These are phyloP conservation scores for Cataglyphis hispanica DNA, from an alignment of 1,140 invertebrate species.

Conservation along the genomic window DNA sequence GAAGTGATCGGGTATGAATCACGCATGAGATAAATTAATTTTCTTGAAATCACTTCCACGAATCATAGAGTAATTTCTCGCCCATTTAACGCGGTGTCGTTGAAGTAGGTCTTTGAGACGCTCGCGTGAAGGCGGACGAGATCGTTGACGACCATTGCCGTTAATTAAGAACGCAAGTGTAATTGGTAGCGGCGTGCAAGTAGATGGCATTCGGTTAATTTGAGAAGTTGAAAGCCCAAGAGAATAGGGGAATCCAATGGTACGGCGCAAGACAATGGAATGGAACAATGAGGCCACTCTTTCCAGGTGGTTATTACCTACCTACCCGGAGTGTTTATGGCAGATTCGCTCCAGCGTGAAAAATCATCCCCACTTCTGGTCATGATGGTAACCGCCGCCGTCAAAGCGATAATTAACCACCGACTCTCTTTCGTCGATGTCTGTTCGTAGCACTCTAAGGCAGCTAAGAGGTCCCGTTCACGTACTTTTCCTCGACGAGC, in stretches of 20 bases:
- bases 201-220: slow-evolving; percentile 57
- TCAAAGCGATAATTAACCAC: slow-evolving; percentile 68
- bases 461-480: slow-evolving; percentile 14
- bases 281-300: slow-evolving; percentile 66
- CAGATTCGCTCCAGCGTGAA: slow-evolving; percentile 73
- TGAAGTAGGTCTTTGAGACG: slow-evolving; percentile 34
- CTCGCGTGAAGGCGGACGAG: slow-evolving; percentile 24
- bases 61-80: slow-evolving; percentile 37
- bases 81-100: slow-evolving; percentile 24
- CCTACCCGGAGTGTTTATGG: slow-evolving; percentile 72
- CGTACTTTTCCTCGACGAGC: slow-evolving; percentile 58
- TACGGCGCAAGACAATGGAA: slow-evolving; percentile 64
- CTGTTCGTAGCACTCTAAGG: slow-evolving; percentile 41
- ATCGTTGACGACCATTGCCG: slow-evolving; percentile 61
- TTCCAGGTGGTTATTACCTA: slow-evolving; percentile 61
- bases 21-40: slow-evolving; percentile 14
- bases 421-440: slow-evolving; percentile 39
- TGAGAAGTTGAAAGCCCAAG: slow-evolving; percentile 3
- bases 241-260: slow-evolving; percentile 55
- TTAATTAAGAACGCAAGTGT: slow-evolving; percentile 71
- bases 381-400: slow-evolving; percentile 1
- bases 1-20: not conserved
- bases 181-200: slow-evolving; percentile 55
- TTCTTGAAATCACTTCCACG: slow-evolving; percentile 42
- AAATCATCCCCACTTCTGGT: slow-evolving; percentile 69